These are phyloP conservation scores for Listronotus bonariensis DNA, from an alignment of 1,140 invertebrate species.

Conservation along the genomic window DNA sequence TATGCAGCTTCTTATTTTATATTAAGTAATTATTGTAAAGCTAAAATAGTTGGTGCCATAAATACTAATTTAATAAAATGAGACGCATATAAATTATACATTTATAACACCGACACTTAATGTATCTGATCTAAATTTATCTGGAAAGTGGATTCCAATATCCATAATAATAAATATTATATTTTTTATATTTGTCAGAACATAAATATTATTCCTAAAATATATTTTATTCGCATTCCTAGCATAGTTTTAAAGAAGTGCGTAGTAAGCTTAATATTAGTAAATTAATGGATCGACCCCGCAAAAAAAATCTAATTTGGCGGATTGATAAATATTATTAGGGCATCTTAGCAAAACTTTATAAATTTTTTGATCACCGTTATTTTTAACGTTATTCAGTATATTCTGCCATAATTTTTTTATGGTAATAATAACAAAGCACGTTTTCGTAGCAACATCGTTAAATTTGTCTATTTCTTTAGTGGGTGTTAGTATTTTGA, in stretches of 20 bases:
- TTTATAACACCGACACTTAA: not conserved
- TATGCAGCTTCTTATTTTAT: no score
- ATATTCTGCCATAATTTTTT: no score
- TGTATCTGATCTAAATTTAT: not conserved
- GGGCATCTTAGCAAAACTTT: no score
- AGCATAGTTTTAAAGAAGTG: conserved; percentile 25
- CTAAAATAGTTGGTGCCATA: no score
- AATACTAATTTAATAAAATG: no score
- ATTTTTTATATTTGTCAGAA: not conserved
- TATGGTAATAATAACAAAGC: no score
- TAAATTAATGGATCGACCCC: not conserved
- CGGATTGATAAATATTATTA: not conserved
- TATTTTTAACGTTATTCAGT: no score
- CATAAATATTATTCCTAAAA: conserved; percentile 14
- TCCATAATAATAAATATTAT: conserved; percentile 2
- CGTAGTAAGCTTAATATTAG: conserved; percentile 1
- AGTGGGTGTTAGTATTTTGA: not conserved
- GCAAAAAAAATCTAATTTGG: not conserved
- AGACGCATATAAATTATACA: not conserved
- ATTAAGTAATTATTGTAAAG: no score
- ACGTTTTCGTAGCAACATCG: no score
- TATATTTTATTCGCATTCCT: conserved; percentile 25
- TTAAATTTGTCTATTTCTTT: not conserved
- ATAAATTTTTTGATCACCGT: no score
- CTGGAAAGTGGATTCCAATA: not conserved